phyloP scores from a whole-genome alignment of 2,888 invertebrate species.

The Phengaris arion region DNA sequence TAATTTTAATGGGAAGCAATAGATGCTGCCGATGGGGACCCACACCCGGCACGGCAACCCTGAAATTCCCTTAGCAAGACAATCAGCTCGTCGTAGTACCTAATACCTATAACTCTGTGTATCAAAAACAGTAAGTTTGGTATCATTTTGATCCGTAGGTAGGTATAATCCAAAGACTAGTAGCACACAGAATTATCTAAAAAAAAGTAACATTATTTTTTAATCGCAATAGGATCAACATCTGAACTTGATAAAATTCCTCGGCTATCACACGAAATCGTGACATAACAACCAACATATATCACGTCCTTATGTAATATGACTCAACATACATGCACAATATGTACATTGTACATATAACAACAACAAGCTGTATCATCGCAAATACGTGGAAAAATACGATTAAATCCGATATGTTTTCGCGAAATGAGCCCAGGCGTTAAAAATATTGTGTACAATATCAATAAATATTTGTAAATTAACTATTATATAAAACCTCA shows the following conservation, averaged over 20 bases:
- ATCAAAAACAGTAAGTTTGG: too few species aligned
- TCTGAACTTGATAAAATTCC: not conserved
- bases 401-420: not conserved
- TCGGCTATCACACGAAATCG: not conserved
- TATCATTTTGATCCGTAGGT: too few species aligned
- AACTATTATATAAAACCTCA: too few species aligned
- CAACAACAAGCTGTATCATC: not conserved
- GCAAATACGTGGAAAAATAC: not conserved
- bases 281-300: constrained; percentile 10
- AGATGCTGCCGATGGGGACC: too few species aligned
- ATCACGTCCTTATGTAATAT: constrained; percentile 23
- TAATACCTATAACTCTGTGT: too few species aligned
- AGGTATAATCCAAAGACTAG: too few species aligned
- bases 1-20: too few species aligned
- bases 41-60: too few species aligned
- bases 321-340: not conserved
- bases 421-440: not conserved
- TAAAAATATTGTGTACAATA: not conserved
- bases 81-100: too few species aligned
- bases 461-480: not conserved
- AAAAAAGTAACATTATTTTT: too few species aligned
- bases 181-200: too few species aligned
- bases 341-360: not conserved
- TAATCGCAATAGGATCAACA: not conserved
- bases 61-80: too few species aligned